Percentiles rank a stretch among this genome's conserved stretches.
Evolutionary conservation across 2,797 vertebrate genomes (phyloP).

Genomic region (Macropus fuliginosus): DNA sequence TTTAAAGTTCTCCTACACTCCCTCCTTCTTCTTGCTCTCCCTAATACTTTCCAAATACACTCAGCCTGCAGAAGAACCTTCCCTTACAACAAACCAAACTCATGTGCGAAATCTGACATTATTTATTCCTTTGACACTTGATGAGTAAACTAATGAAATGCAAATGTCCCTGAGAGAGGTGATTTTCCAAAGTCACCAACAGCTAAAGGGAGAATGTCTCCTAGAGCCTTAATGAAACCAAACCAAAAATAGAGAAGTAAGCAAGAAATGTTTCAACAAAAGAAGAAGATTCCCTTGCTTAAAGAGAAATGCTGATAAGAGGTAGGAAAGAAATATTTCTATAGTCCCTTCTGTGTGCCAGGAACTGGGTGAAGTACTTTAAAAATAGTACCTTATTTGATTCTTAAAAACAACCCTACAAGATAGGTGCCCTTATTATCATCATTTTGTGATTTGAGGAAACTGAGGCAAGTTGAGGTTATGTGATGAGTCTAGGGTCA

Average conservation of each 20-base stretch:
- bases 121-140: conserved; percentile 64
- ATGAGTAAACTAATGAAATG: conserved; percentile 68
- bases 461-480: not conserved
- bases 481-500: not conserved
- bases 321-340: not conserved
- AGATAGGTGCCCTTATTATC: not conserved
- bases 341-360: not conserved
- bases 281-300: not conserved
- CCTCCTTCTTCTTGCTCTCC: not conserved
- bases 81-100: not conserved
- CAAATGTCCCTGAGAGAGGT: conserved; percentile 47
- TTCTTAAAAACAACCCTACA: not conserved
- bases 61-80: not conserved
- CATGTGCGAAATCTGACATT: conserved; percentile 41
- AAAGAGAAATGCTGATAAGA: not conserved
- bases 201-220: conserved; percentile 1
- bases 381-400: not conserved
- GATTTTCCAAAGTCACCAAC: conserved; percentile 32
- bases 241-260: not conserved
- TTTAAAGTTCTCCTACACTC: not conserved
- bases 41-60: not conserved
- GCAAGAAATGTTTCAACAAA: not conserved
- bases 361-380: not conserved
- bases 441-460: not conserved
- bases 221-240: conserved; percentile 8